Conservation (phyloP, 2,888 invertebrate genomes). For the Lithodes maja region DNA sequence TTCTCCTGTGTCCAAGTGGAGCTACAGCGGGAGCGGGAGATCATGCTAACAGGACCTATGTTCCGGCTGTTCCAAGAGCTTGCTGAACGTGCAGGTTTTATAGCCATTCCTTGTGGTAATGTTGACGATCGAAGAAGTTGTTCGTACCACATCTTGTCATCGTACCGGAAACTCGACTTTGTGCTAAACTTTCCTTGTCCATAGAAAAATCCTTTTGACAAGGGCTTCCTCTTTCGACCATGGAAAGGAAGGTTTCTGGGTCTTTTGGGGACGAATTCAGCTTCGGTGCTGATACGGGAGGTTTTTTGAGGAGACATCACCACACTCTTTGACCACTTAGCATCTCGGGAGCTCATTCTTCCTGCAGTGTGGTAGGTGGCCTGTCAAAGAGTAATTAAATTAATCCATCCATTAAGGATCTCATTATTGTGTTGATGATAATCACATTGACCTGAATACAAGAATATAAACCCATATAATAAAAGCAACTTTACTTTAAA, state of each 20-base stretch:
- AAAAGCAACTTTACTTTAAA: too few relatives aligned
- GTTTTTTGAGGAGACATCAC: constrained; percentile 33
- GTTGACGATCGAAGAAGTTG: constrained; percentile 35
- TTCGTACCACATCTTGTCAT: constrained; percentile 49
- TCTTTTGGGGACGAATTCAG: constrained; percentile 46
- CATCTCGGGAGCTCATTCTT: constrained; percentile 50
- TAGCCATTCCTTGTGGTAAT: constrained; percentile 18
- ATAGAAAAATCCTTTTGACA: constrained; percentile 43
- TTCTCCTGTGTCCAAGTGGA: constrained; percentile 42
- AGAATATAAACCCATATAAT: too few relatives aligned
- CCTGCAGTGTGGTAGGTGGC: constrained; percentile 34
- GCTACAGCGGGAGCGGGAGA: constrained; percentile 43
- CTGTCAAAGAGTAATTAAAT: constrained; percentile 51
- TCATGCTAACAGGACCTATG: constrained; percentile 36
- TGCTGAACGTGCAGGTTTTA: background rate
- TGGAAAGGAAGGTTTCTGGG: constrained; percentile 38
- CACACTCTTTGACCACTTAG: constrained; percentile 48
- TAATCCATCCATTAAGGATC: constrained; percentile 45
- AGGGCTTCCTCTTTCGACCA: constrained; percentile 20
- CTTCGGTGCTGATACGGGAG: constrained; percentile 44
- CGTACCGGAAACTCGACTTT: constrained; percentile 44
- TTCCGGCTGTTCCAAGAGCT: constrained; percentile 22
- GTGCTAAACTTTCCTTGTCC: constrained; percentile 42
- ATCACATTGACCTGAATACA: too few relatives aligned
- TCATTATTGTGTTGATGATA: too few relatives aligned